Conservation (phyloP, 2,113 vertebrate genomes). For the Cervus canadensis region DNA sequence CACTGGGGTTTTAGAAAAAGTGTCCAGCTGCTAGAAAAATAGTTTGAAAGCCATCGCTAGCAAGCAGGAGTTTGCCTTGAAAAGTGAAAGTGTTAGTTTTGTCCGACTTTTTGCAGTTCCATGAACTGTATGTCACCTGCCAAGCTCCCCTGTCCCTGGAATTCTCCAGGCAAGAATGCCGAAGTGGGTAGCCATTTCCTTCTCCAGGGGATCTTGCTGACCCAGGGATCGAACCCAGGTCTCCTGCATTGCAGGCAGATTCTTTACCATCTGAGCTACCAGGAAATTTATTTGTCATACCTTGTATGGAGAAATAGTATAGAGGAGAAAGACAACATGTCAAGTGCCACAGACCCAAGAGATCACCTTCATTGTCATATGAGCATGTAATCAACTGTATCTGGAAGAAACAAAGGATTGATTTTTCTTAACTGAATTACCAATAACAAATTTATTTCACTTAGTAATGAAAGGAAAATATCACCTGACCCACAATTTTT, state of each 20-base stretch:
- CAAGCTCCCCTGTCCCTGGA: background rate
- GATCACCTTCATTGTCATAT: background rate
- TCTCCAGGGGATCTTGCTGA: background rate
- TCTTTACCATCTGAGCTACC: background rate
- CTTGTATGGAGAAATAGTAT: background rate
- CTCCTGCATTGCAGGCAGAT: background rate
- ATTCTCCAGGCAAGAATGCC: background rate
- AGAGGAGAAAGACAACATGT: background rate
- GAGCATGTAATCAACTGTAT: background rate
- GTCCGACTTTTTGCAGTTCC: background rate
- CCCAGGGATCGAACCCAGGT: background rate
- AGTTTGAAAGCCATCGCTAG: background rate
- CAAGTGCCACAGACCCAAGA: background rate
- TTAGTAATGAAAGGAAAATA: constrained; percentile 38
- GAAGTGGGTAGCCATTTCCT: background rate
- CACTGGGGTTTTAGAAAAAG: background rate
- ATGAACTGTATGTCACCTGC: background rate
- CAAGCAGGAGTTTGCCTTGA: background rate
- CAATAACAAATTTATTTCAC: constrained; percentile 30
- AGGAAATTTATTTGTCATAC: background rate
- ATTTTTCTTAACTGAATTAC: constrained; percentile 14
- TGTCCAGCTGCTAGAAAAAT: background rate
- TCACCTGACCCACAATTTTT: background rate
- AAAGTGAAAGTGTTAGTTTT: background rate
- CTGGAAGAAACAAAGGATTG: constrained; percentile 9